phyloP scores from a whole-genome alignment of 1,140 invertebrate species.

The Nautilus pompilius region DNA sequence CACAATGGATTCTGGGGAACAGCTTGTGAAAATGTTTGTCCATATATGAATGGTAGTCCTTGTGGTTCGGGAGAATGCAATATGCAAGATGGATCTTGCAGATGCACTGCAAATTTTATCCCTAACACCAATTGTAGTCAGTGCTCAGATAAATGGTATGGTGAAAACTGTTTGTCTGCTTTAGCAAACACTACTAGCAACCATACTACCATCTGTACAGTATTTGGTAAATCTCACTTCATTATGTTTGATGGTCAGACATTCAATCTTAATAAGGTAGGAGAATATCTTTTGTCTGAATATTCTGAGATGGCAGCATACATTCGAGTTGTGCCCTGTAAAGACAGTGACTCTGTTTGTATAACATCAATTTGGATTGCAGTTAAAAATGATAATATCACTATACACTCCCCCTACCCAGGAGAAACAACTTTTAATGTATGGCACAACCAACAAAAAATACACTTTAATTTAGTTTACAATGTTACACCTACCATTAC shows the following conservation, averaged over 20 bases:
- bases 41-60: not conserved
- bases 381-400: slow-evolving; percentile 10
- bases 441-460: slow-evolving; percentile 9
- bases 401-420: slow-evolving; percentile 12
- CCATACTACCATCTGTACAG: slow-evolving; percentile 10
- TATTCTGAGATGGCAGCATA: slow-evolving; percentile 4
- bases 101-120: slow-evolving; percentile 15
- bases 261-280: slow-evolving; percentile 12
- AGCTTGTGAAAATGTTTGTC: slow-evolving; percentile 18
- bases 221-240: slow-evolving; percentile 19
- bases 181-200: not conserved
- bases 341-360: slow-evolving; percentile 9
- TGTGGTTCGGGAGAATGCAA: slow-evolving; percentile 20
- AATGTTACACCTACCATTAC: slow-evolving; percentile 5
- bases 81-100: slow-evolving; percentile 14
- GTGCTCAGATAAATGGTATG: slow-evolving; percentile 21
- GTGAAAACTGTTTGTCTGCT: slow-evolving; percentile 19
- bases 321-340: slow-evolving; percentile 12
- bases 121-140: slow-evolving; percentile 10
- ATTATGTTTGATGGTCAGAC: slow-evolving; percentile 32
- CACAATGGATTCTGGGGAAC: slow-evolving; percentile 21
- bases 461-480: slow-evolving; percentile 8
- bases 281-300: slow-evolving; percentile 16
- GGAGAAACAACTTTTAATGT: not conserved
- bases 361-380: slow-evolving; percentile 17